Conservation (phyloP, 1,140 invertebrate genomes). For the Drosophila novamexicana region DNA sequence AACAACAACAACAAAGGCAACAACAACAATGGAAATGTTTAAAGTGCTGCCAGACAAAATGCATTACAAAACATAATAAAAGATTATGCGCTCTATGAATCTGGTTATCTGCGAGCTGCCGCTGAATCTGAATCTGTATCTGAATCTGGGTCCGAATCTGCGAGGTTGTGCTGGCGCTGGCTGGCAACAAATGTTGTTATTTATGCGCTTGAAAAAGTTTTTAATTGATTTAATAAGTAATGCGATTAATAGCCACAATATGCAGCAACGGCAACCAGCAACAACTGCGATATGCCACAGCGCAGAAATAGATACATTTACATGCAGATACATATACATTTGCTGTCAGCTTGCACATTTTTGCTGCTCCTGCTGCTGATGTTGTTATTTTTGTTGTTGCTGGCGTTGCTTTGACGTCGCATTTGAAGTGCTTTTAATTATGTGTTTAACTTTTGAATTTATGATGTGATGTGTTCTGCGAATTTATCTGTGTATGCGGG, state of each 20-base stretch:
- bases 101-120: slow-evolving; percentile 2
- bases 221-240: slow-evolving; percentile 83
- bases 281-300: slow-evolving; percentile 23
- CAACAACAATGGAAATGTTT: slow-evolving; percentile 25
- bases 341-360: slow-evolving; percentile 15
- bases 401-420: slow-evolving; percentile 31
- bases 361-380: slow-evolving; percentile 14
- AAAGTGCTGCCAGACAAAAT: slow-evolving; percentile 50
- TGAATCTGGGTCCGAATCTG: neutral
- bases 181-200: slow-evolving; percentile 72
- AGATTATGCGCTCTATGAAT: slow-evolving; percentile 61
- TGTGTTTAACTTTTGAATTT: slow-evolving; percentile 73
- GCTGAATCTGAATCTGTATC: slow-evolving; percentile 1
- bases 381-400: neutral
- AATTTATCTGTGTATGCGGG: slow-evolving; percentile 12
- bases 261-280: slow-evolving; percentile 28
- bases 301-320: slow-evolving; percentile 18
- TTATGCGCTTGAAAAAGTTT: slow-evolving; percentile 81
- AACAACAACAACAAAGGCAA: slow-evolving; percentile 19
- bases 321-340: slow-evolving; percentile 8
- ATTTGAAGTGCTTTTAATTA: slow-evolving; percentile 77
- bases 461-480: slow-evolving; percentile 30
- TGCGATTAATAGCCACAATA: slow-evolving; percentile 75
- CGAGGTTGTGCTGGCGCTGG: slow-evolving; percentile 29
- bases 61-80: slow-evolving; percentile 67